phyloP scores from a whole-genome alignment of 2,888 invertebrate genomes.

The Xanthorhoe spadicearia region DNA sequence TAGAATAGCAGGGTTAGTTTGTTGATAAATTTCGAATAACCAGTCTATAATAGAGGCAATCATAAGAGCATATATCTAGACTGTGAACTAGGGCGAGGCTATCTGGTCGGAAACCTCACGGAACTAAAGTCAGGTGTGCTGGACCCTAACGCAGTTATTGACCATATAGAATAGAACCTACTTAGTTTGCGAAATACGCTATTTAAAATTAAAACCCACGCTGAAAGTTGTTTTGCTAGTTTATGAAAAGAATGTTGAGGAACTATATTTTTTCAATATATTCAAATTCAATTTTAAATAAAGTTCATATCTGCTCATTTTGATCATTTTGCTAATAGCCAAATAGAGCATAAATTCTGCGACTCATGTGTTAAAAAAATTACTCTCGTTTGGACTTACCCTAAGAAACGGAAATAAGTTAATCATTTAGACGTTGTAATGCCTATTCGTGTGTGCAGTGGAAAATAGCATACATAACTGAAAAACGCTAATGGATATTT shows the following conservation, averaged over 20 bases:
- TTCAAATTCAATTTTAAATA: too few relatives aligned
- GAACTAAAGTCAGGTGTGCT: constrained; percentile 37
- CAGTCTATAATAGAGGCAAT: constrained; percentile 21
- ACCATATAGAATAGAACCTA: constrained; percentile 7
- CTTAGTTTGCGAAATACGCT: constrained; percentile 13
- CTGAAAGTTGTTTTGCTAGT: too few relatives aligned
- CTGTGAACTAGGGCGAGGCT: constrained; percentile 43
- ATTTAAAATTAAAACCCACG: too few relatives aligned
- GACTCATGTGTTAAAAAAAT: too few relatives aligned
- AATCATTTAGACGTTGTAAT: constrained; percentile 35
- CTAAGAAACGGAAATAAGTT: constrained; percentile 18
- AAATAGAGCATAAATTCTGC: background rate
- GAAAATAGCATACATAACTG: constrained; percentile 35
- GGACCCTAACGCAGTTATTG: constrained; percentile 21
- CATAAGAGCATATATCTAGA: constrained; percentile 24
- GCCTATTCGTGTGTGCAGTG: constrained; percentile 43
- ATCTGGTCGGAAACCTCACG: constrained; percentile 36
- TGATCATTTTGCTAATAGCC: too few relatives aligned
- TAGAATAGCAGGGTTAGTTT: background rate
- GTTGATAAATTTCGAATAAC: background rate
- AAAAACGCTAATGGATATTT: constrained; percentile 34
- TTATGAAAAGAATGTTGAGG: background rate
- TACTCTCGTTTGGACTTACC: too few relatives aligned
- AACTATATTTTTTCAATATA: too few relatives aligned
- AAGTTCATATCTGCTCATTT: too few relatives aligned